A percentile compares a stretch with the other conserved stretches of the same genome.
Evolutionary conservation across 1,140 invertebrate genomes (phyloP).

Genomic region (Eubasilissa regina): DNA sequence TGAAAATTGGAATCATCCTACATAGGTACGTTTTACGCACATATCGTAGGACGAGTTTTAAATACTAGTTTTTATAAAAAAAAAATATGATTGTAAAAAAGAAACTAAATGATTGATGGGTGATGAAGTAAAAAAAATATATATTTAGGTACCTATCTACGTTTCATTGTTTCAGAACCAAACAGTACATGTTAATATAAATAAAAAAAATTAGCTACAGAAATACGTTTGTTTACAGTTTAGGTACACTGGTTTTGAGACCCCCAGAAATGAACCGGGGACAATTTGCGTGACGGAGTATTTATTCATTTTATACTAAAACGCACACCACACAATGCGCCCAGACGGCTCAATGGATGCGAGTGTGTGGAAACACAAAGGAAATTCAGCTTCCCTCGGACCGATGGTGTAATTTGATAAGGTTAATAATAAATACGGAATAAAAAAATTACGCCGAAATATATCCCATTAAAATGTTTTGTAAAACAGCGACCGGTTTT

Average conservation of each 20-base stretch:
- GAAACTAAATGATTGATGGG: no score
- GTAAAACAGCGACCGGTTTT: background rate
- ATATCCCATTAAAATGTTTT: slow-evolving; percentile 10
- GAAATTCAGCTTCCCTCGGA: background rate
- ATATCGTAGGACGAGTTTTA: no score
- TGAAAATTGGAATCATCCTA: no score
- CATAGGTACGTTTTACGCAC: no score
- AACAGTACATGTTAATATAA: no score
- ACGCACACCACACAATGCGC: slow-evolving; percentile 2
- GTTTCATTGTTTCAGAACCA: no score
- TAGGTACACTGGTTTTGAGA: background rate
- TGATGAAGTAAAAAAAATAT: no score
- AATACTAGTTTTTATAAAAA: no score
- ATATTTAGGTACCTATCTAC: no score
- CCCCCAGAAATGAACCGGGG: slow-evolving; percentile 8
- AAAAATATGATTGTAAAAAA: no score
- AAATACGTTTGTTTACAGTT: background rate
- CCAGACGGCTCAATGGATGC: background rate
- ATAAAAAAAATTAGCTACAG: no score
- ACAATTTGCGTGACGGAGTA: slow-evolving; percentile 31
- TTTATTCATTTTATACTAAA: slow-evolving; percentile 27
- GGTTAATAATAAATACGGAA: slow-evolving; percentile 6
- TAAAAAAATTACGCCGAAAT: background rate
- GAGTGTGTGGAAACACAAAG: slow-evolving; percentile 12
- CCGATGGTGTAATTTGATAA: slow-evolving; percentile 16